phyloP scores from a whole-genome alignment of 2,113 vertebrate genomes.

The Chroicocephalus ridibundus region DNA sequence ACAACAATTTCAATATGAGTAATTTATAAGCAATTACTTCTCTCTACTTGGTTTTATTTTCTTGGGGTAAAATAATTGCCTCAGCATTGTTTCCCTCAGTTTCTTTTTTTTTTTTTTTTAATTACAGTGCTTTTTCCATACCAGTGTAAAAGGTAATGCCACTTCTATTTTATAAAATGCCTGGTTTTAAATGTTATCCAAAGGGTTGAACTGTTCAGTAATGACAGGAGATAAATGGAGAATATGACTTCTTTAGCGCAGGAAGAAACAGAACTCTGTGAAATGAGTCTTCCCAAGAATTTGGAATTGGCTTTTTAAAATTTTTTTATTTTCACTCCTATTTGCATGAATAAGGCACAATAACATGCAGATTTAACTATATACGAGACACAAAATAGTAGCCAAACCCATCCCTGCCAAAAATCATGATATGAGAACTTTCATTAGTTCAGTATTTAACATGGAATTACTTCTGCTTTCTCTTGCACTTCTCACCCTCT shows the following conservation, averaged over 20 bases:
- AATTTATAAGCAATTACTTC: constrained; percentile 64
- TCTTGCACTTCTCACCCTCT: neutral
- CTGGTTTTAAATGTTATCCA: constrained; percentile 17
- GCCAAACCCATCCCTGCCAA: neutral
- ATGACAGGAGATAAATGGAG: neutral
- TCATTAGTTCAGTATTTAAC: neutral
- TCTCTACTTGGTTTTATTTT: constrained; percentile 56
- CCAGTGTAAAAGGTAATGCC: neutral
- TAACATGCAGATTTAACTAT: neutral
- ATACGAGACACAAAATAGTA: neutral
- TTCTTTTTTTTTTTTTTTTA: neutral
- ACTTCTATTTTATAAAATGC: constrained; percentile 30
- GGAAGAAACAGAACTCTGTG: neutral
- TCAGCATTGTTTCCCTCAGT: neutral
- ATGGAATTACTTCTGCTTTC: neutral
- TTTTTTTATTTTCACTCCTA: neutral
- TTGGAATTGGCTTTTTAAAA: neutral
- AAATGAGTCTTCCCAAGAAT: neutral
- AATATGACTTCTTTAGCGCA: neutral
- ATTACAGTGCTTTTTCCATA: neutral
- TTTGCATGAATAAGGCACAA: neutral
- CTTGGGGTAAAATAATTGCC: constrained; percentile 57
- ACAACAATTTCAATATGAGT: constrained; percentile 42
- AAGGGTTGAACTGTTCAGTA: neutral
- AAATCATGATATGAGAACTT: neutral